Conservation (phyloP, 2,888 invertebrate species). For the Ophioninae sp. region DNA sequence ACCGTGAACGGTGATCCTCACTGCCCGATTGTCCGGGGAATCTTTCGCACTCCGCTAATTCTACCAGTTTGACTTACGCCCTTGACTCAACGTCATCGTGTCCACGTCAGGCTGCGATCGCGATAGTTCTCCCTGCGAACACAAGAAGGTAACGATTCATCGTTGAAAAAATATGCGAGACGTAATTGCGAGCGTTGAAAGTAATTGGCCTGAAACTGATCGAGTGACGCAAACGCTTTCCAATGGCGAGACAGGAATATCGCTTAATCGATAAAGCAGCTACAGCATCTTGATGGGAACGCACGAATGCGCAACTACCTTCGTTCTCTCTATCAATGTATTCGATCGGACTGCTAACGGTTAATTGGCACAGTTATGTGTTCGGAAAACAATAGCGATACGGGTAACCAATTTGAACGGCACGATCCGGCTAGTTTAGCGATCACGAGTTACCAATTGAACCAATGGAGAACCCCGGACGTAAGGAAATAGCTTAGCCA, state of each 20-base stretch:
- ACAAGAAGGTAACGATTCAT: background rate
- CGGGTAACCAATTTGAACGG: background rate
- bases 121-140: conserved; percentile 32
- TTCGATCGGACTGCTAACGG: background rate
- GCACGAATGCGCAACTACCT: background rate
- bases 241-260: background rate
- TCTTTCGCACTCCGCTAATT: conserved; percentile 67
- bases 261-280: background rate
- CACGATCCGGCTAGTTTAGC: conserved; percentile 13
- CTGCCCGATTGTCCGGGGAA: conserved; percentile 60
- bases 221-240: background rate
- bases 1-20: conserved; percentile 49
- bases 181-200: background rate
- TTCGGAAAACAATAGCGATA: conserved; percentile 26
- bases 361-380: conserved; percentile 15
- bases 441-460: conserved; percentile 8
- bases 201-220: background rate
- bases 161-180: background rate
- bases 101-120: conserved; percentile 47
- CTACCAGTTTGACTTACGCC: conserved; percentile 72
- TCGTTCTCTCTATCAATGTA: background rate
- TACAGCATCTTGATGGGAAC: background rate
- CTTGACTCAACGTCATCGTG: conserved; percentile 71
- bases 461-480: background rate
- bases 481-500: conserved; percentile 13